Conservation (phyloP, 2,888 invertebrate species). For the Apotomis betuletana region DNA sequence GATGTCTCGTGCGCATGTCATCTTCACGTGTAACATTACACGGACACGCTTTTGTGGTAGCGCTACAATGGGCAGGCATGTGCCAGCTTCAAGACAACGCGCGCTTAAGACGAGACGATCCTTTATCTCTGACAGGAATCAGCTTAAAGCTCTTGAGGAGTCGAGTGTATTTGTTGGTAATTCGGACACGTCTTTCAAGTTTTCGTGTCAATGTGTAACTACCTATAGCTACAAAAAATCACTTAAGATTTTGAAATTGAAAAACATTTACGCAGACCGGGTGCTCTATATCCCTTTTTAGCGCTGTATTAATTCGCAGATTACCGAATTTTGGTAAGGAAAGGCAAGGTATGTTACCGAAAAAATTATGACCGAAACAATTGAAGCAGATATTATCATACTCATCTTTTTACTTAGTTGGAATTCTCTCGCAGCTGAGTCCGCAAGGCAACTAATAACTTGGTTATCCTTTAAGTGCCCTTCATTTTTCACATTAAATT, state of each 20-base stretch:
- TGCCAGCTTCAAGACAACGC: constrained; percentile 56
- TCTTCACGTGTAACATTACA: constrained; percentile 68
- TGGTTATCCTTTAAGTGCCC: too few species aligned
- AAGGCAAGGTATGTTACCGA: too few species aligned
- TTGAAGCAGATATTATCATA: too few species aligned
- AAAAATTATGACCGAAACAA: too few species aligned
- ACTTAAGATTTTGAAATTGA: constrained; percentile 30
- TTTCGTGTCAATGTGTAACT: constrained; percentile 17
- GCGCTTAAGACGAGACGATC: constrained; percentile 39
- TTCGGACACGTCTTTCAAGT: constrained; percentile 29
- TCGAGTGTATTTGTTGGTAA: constrained; percentile 26
- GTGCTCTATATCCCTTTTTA: neutral
- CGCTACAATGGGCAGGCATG: constrained; percentile 65
- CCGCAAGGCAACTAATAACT: too few species aligned
- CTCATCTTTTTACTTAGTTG: too few species aligned
- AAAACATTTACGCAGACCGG: neutral
- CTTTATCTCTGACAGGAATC: constrained; percentile 43
- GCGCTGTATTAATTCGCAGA: neutral
- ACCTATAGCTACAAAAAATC: constrained; percentile 11
- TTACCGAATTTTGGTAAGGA: neutral
- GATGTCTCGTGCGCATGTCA: constrained; percentile 76
- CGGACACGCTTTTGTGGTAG: constrained; percentile 71
- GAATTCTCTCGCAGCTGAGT: too few species aligned
- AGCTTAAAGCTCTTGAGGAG: constrained; percentile 28
- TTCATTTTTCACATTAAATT: too few species aligned